Evolutionary conservation across 2,888 invertebrate species (phyloP), one percentile per base, ranked within the genome.

Genomic region (Yponomeuta cagnagella): DNA sequence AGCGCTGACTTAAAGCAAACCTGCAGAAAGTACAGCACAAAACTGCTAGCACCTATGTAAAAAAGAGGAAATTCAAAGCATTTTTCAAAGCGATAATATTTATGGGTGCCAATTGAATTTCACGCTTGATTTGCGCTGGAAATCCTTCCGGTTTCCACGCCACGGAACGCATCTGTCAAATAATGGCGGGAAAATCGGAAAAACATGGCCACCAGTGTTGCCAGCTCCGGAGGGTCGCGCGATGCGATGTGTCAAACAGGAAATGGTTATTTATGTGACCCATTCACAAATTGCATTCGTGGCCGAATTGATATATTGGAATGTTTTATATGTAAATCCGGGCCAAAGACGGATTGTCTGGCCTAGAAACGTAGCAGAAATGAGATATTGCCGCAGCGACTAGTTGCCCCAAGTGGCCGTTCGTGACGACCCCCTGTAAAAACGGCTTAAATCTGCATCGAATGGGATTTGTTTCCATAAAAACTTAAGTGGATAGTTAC

Each of bases 291-390:
- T 91, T 91, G 89, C 90, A 88, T 89, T 89, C 85, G 87, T 86
- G 86, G 86, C 81, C 89, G 88, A 88, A 90, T 90, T 92, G 92
- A 92, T 92, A 88, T 91, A 92, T 92, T 81, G 86, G 80, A 80
- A 87, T 90, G 90, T 91, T 92, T 90, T 91, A 91, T 92, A 92
- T 92, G 92, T 89, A 91, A 92, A 92, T 92, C 88, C 76, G 80
- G 78, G 77, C 77, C 76, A 80, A 84, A 87, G 90, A 90, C 82
- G 87, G 86, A 90, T 89, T 82, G 84, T 77, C 82, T 68, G 68
- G 30, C 68, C 68, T 31, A 68, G 68, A 68, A 68, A 64, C 43
- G 64, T 70, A 63, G 12, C 6, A 10, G 15, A 58, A 58, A 58
- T 58, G 52, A 58, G 52, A 58, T 58, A 58, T 52, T 52, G 4